Evolutionary conservation across 2,797 vertebrate genomes (phyloP).

Genomic region (Cyclopterus lumpus): DNA sequence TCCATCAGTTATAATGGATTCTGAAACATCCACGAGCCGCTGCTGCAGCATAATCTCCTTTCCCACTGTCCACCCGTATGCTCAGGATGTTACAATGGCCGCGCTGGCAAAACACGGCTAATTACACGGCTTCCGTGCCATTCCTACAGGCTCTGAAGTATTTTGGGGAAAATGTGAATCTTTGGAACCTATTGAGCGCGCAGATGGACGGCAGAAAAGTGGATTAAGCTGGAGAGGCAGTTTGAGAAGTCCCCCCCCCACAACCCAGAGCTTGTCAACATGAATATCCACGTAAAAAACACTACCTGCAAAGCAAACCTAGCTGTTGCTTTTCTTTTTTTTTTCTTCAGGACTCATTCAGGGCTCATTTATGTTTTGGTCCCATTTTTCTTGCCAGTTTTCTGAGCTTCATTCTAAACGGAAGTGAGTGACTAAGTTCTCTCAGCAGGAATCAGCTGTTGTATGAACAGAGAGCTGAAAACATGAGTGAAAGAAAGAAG

Average conservation of each 20-base stretch:
- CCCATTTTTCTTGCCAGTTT: not conserved
- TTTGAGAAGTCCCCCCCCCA: conserved; percentile 21
- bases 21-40: conserved; percentile 16
- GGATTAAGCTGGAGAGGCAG: conserved; percentile 40
- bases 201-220: conserved; percentile 46
- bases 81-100: conserved; percentile 22
- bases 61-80: conserved; percentile 14
- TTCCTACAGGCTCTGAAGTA: conserved; percentile 27
- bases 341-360: not conserved
- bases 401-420: not conserved
- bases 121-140: conserved; percentile 31
- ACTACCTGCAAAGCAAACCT: not conserved
- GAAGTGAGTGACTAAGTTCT: not conserved
- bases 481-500: not conserved
- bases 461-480: not conserved
- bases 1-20: conserved; percentile 17
- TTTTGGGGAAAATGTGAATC: conserved; percentile 35
- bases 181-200: conserved; percentile 52
- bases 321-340: not conserved
- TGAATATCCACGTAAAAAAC: conserved; percentile 16
- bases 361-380: not conserved
- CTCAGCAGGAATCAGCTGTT: not conserved
- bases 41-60: conserved; percentile 31
- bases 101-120: conserved; percentile 24
- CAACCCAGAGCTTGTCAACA: conserved; percentile 18